Base-by-base conservation (phyloP, 1,140 invertebrate genomes). In the Leptopilina clavipes region DNA sequence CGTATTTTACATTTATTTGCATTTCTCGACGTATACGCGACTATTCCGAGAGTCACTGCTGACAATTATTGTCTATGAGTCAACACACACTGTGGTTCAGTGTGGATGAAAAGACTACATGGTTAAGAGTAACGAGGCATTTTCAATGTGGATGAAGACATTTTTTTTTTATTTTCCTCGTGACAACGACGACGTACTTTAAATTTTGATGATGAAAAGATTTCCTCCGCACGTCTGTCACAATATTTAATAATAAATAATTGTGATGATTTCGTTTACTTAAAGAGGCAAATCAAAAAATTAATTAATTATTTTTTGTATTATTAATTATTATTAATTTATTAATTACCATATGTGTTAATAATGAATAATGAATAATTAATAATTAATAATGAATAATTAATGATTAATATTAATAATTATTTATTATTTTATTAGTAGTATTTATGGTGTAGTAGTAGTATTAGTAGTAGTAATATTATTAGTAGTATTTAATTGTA, bases 1-100 rank as follows among this genome's bases (percentile, higher is more conserved):
- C 56, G 56, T 65, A 65, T 19, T n/a, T 65, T 65, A 65, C 12
- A 25, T n/a, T 65, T 65, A 65, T 65, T 65, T 65, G 59, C 59
- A 65, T 65, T 65, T 65, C 59, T 65, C 59, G 22, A 65, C 59
- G 19, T 65, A 65, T 65, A 65, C 37, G 37, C 59, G 19, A 25
- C 59, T 31, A 65, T 22, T 40, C 22, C 59, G 12, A 31, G 12
- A 31, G 59, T 25, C 59, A 37, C 22, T 14, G 59, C 59, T 65
- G 3, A 65, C 25, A 65, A 65, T 65, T 65, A 65, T 65, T 65
- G 59, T 65, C 59, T 65, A 65, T 65, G 59, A 65, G 59, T 65
- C 14, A 65, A 22, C 59, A 65, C 7, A 37, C 56, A 31, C 25
- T 40, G 7, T 40, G 59, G 14, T 31, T 31, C 25, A 31, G 25